Evolutionary conservation across 2,113 vertebrate species (phyloP), one percentile per base, ranked within the genome.

Genomic region (Nansenia antarctica): DNA sequence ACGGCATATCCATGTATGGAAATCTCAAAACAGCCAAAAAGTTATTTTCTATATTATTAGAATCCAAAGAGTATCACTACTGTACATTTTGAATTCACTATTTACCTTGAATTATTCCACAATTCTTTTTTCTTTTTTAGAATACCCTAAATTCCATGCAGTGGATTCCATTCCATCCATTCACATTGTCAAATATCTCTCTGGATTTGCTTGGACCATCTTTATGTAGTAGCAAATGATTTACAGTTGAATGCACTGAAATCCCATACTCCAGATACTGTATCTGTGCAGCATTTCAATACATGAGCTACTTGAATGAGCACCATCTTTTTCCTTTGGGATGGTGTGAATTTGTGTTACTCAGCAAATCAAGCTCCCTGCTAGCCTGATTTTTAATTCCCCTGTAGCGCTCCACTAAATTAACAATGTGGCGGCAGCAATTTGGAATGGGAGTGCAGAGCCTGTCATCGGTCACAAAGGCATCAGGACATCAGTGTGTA

Each of bases 391-490:
- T 79, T 81, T 79, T 57, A 81, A 72, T 62, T 82, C 78, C 66
- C 64, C 67, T 47, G 58, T 66, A 72, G 65, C 26, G 29, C 68
- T 67, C 18, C 53, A 64, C 72, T 74, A 83, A 86, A 87, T 88
- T 69, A 86, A 73, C 70, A 76, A 69, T 67, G 76, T 62, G 66
- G 67, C 74, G 59, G 58, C 58, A 75, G 69, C 65, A 42, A 39
- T 80, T 84, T 71, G 62, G 74, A 84, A 78, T 24, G 57, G 63
- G 67, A 78, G 55, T 32, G 55, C 27, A 53, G 34, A 12, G 58
- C 55, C 74, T 65, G 73, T 73, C 69, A 76, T 82, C 34, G 67
- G 68, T 85, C 74, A 82, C 67, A 72, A 82, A 70, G 71, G 77
- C 79, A 73, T 76, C 71, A 52, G 67, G 69, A 71, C 82, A 77